phyloP scores from a whole-genome alignment of 2,113 vertebrate genomes.

The Saimiri boliviensis region DNA sequence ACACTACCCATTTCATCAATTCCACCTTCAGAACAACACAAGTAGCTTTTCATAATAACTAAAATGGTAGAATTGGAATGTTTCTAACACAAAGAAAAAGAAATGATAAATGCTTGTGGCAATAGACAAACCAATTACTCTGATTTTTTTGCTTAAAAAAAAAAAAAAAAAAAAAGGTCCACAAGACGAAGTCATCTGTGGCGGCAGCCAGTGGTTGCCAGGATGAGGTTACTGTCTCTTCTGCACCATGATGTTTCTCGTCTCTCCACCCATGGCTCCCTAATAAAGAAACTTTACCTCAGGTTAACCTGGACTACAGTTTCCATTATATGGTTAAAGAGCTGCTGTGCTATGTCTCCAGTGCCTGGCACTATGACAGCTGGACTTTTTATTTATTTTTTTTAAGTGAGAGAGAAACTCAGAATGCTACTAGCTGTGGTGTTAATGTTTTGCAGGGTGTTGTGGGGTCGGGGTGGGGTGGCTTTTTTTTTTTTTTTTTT shows the following conservation, averaged over 20 bases:
- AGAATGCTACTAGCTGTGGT: not conserved
- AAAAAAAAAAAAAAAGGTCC: not conserved
- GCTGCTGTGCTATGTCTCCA: not conserved
- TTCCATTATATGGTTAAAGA: not conserved
- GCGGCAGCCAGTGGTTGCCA: not conserved
- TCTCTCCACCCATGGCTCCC: not conserved
- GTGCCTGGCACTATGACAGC: not conserved
- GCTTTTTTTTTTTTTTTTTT: not conserved
- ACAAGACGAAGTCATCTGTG: not conserved
- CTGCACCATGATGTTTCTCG: not conserved
- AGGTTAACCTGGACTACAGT: not conserved
- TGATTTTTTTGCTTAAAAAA: not conserved
- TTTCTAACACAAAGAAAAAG: not conserved
- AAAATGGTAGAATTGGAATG: not conserved
- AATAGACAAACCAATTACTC: not conserved
- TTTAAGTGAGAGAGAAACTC: accelerated
- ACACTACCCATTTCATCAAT: not conserved
- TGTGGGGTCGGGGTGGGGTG: accelerated
- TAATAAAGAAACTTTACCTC: not conserved
- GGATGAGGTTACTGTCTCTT: not conserved
- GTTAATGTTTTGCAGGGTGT: not conserved
- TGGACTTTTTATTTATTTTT: too few relatives aligned
- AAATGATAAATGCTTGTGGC: not conserved
- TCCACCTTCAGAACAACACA: not conserved
- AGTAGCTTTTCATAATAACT: not conserved